Evolutionary conservation across 2,797 vertebrate genomes (phyloP).

Genomic region (Neomorphus geoffroyi): DNA sequence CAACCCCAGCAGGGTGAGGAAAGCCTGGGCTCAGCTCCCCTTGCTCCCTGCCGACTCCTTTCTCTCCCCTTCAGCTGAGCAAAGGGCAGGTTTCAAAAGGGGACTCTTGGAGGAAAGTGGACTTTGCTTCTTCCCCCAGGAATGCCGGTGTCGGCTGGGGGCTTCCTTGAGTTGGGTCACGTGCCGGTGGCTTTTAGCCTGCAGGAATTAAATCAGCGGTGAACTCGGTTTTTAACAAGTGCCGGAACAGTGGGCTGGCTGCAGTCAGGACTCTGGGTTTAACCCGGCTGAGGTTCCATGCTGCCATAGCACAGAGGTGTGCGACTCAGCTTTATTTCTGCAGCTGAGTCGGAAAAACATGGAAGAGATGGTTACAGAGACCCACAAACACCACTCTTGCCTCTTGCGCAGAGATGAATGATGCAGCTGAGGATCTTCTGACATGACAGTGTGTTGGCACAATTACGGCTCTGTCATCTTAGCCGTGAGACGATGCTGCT

Average conservation of each 20-base stretch:
- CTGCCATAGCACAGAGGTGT: not conserved
- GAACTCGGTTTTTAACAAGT: not conserved
- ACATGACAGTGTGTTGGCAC: not conserved
- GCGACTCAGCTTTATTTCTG: not conserved
- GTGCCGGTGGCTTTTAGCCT: not conserved
- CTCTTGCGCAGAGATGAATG: not conserved
- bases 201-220: not conserved
- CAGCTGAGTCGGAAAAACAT: not conserved
- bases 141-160: not conserved
- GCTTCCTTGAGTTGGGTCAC: not conserved
- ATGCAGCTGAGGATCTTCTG: not conserved
- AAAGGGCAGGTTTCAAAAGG: constrained; percentile 49
- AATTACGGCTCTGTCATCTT: not conserved
- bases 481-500: not conserved
- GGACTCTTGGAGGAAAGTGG: not conserved
- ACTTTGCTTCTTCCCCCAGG: constrained; percentile 42
- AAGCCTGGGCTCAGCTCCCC: not conserved
- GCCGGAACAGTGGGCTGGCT: not conserved
- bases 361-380: not conserved
- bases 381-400: not conserved
- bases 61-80: not conserved
- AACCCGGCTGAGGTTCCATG: not conserved
- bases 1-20: not conserved
- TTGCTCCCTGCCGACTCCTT: not conserved
- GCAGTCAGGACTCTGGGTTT: not conserved